These are phyloP conservation scores for Onthophagus sagittarius DNA, from an alignment of 2,888 invertebrate genomes.

Conservation along the genomic window DNA sequence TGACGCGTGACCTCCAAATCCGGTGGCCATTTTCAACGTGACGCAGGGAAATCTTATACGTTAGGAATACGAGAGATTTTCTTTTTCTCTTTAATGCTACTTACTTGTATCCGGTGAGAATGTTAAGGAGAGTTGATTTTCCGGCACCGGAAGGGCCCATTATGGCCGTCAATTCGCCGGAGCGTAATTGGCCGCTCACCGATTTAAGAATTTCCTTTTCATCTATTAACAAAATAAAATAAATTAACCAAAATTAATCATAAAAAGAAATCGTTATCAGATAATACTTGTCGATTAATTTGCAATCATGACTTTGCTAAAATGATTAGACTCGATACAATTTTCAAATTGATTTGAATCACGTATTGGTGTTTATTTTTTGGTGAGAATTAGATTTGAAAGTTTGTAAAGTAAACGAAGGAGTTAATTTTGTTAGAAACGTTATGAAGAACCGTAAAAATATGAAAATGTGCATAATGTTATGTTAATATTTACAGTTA, in stretches of 20 bases:
- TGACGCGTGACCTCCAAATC: neutral
- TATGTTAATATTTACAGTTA: neutral
- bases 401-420: neutral
- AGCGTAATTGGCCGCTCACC: slow-evolving; percentile 82
- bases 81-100: slow-evolving; percentile 39
- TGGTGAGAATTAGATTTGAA: neutral
- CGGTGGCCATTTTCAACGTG: neutral
- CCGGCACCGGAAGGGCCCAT: slow-evolving; percentile 97
- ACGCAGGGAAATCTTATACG: neutral
- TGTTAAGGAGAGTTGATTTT: slow-evolving; percentile 90
- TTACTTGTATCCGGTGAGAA: slow-evolving; percentile 93
- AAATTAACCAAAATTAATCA: slow-evolving; percentile 26
- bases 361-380: neutral
- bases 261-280: neutral
- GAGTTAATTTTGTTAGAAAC: neutral
- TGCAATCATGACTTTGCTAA: neutral
- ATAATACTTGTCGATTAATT: neutral
- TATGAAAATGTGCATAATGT: neutral
- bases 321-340: neutral
- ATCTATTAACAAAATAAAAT: slow-evolving; percentile 55
- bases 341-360: neutral
- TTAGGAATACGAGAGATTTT: neutral
- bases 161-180: slow-evolving; percentile 91
- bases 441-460: neutral
- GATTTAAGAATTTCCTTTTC: slow-evolving; percentile 83